phyloP scores from a whole-genome alignment of 2,113 vertebrate species.

The Channa maculata region DNA sequence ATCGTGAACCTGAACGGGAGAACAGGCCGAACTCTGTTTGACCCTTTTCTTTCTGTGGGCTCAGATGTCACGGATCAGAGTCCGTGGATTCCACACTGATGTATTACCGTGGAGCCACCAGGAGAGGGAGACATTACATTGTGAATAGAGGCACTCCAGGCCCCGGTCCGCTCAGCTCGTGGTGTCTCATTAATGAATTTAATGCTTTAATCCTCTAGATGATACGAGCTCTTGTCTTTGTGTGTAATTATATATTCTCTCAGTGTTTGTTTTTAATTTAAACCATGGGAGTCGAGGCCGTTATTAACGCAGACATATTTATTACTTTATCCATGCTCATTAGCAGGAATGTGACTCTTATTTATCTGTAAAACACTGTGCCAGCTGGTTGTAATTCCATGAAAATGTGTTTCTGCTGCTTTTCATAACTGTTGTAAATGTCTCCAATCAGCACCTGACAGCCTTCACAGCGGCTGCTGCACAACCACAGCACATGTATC shows the following conservation, averaged over 20 bases:
- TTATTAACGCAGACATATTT: background rate
- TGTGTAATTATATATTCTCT: background rate
- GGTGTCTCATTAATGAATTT: background rate
- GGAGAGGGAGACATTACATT: constrained; percentile 70
- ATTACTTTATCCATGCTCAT: constrained; percentile 7
- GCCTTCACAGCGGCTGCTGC: constrained; percentile 4
- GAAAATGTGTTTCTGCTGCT: background rate
- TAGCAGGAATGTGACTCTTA: background rate
- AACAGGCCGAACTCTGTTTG: background rate
- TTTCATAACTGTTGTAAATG: background rate
- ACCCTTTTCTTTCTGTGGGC: background rate
- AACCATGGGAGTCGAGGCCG: background rate
- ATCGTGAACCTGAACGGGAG: no score
- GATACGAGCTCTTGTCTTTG: background rate
- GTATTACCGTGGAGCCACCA: constrained; percentile 33
- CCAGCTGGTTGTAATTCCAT: constrained; percentile 10
- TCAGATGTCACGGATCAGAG: background rate
- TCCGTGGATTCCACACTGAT: background rate
- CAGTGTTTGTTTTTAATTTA: background rate
- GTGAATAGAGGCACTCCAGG: constrained; percentile 1
- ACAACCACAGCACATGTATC: constrained; percentile 3
- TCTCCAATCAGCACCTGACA: constrained; percentile 25
- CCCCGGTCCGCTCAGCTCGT: background rate
- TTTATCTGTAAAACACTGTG: background rate
- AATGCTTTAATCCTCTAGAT: background rate